A percentile compares a stretch with the other conserved stretches of the same genome.
Evolutionary conservation across 2,888 invertebrate genomes (phyloP).

Genomic region (Pomacea canaliculata): DNA sequence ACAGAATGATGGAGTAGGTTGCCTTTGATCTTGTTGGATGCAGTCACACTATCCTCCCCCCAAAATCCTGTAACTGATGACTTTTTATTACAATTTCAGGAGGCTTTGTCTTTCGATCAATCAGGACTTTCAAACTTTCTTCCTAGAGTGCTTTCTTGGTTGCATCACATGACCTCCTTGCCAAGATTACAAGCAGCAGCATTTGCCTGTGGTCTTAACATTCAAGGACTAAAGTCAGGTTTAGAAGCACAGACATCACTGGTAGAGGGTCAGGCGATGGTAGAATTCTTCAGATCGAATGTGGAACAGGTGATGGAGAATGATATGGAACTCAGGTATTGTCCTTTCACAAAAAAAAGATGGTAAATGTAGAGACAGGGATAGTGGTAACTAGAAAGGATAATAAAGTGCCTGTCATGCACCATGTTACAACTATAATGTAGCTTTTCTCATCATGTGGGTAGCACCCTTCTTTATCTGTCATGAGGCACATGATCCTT

Average conservation of each 20-base stretch:
- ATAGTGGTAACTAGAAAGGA: too few species aligned
- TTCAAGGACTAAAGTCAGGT: not conserved
- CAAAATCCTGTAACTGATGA: too few species aligned
- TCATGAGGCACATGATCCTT: too few species aligned
- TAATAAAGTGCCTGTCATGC: too few species aligned
- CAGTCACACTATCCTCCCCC: too few species aligned
- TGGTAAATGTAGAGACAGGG: too few species aligned
- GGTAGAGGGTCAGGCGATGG: not conserved
- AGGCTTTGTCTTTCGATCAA: conserved; percentile 38
- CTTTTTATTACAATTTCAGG: conserved; percentile 62
- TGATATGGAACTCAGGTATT: conserved; percentile 36
- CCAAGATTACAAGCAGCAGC: conserved; percentile 11
- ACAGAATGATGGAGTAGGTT: too few species aligned
- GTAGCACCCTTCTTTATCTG: too few species aligned
- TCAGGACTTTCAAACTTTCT: conserved; percentile 15
- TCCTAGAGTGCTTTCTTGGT: conserved; percentile 32
- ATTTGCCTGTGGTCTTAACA: conserved; percentile 5
- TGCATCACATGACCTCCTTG: conserved; percentile 32
- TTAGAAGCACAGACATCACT: not conserved
- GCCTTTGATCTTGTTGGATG: too few species aligned
- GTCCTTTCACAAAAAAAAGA: not conserved
- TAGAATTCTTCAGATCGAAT: not conserved
- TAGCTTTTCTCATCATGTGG: too few species aligned
- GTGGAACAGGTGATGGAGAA: conserved; percentile 23
- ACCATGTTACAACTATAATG: too few species aligned